Base-by-base conservation (phyloP, 1,140 invertebrate genomes). In the Brachystomella parvula region DNA sequence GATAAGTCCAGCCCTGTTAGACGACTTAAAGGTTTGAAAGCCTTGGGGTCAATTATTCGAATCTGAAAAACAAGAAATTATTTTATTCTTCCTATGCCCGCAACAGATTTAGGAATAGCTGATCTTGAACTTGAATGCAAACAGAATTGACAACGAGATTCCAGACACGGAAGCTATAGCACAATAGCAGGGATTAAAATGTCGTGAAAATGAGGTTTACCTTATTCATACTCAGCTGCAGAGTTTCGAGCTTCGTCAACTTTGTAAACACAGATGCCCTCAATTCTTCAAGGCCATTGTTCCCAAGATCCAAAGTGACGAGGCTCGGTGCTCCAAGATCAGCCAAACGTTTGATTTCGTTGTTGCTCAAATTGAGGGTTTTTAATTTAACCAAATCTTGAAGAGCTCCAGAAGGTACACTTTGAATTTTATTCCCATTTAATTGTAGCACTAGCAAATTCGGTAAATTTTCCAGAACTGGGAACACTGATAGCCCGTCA, bases 191-290 rank as follows among this genome's bases (percentile, higher is more conserved):
- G n/a, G n/a, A n/a, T n/a, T n/a, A n/a, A n/a, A n/a, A n/a, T 32
- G 17, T 35, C 17, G 24, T 61, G 31, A 15, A 62, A 61, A 60
- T 24, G 61, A 33, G 6, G 30, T 53, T 49, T 61, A 68, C 70
- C 70, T 71, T 63, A 30, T 71, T 71, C 33, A 26, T 63, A 3
- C 59, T 12, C 39, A 71, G 32, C 33, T 61, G 63, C 0, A 71
- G 59, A 24, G 65, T 66, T 35, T 65, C 47, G 15, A 71, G 35
- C 6, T 71, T 63, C 3, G 3, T 17, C 28, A 71, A 28, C 3
- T 63, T n/a, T 3, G 21, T 35, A 47, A 71, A 69, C 0, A 61
- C 28, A 30, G 39, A n/a, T 30, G 60, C 32, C 3, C 59, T 61
- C 1, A 71, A 24, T 26, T 47, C 44, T 9, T 56, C n/a, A 3